phyloP scores from a whole-genome alignment of 1,140 invertebrate species.

The Lucilia sericata region DNA sequence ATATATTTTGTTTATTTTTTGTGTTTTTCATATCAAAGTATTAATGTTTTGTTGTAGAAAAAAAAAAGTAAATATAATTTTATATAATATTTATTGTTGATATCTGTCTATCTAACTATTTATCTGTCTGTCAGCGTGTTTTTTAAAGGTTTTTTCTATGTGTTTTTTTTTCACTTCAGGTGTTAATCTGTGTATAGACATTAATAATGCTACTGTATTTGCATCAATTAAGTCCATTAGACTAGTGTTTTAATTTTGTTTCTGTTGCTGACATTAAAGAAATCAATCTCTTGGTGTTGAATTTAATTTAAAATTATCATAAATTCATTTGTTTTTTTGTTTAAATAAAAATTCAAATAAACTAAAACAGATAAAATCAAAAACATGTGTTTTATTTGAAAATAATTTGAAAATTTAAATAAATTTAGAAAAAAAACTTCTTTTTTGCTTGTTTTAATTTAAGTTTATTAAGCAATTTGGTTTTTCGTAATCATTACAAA shows the following conservation, averaged over 20 bases:
- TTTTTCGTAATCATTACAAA: no score
- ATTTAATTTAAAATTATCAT: background rate
- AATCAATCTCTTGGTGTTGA: background rate
- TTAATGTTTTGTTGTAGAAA: background rate
- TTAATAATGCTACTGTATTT: slow-evolving; percentile 10
- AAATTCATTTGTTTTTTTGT: background rate
- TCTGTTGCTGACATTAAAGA: background rate
- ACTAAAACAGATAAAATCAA: background rate
- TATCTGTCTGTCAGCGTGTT: slow-evolving; percentile 9
- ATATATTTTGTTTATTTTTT: background rate
- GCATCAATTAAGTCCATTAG: background rate
- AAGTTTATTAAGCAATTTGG: background rate
- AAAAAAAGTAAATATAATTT: slow-evolving; percentile 8
- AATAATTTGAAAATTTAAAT: background rate
- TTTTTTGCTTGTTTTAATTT: background rate
- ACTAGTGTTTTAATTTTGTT: background rate
- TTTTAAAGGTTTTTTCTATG: background rate
- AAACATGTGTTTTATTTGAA: background rate
- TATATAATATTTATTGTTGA: background rate
- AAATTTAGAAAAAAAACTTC: background rate
- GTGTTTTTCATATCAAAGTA: background rate
- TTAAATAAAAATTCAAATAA: background rate
- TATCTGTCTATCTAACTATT: slow-evolving; percentile 9
- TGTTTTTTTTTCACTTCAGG: background rate
- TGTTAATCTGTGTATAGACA: background rate